Evolutionary conservation across 1,140 invertebrate genomes (phyloP), one percentile per base, ranked within the genome.

Genomic region (Panonychus citri): DNA sequence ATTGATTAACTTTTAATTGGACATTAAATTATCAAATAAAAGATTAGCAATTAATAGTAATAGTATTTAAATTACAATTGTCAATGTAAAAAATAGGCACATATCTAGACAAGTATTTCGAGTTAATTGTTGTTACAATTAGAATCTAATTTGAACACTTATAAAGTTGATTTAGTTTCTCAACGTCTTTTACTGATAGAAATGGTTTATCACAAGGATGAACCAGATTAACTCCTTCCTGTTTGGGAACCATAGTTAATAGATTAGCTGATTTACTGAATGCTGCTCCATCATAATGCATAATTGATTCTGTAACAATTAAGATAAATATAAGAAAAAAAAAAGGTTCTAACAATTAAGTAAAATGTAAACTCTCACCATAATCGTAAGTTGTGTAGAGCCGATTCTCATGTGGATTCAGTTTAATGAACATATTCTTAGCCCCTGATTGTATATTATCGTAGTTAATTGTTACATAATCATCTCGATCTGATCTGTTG

Each of bases 401-500:
- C 5, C n/a, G 34, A 26, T 61, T 54, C 12, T 57, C 40, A 7
- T 53, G 17, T 4, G 53, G 15, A 21, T 17, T 55, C 26, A 57
- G 57, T 50, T 64, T 64, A 12, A 52, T 43, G 50, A 64, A 64
- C 21, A 64, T 62, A 34, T 56, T 21, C 10, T 25, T 21, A 12
- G 27, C 10, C 25, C 53, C 56, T 51, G 55, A 7, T 39, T 74
- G 65, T 15, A 84, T 81, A 60, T 81, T 81, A 3, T 76, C 66
- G 70, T 74, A 78, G 43, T 74, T 64, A 28, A 82, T 76, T 3
- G 61, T 66, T 17, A 82, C 73, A 62, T 73, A 81, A 0, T 76
- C 64, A 61, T 82, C 79, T 40, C 81, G 67, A 66, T 82, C 76
- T 8, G 70, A 66, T n/a, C 77, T 69, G 60, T 75, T 77, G 62